Conservation (phyloP, 2,113 vertebrate genomes). For the Pimephales promelas region DNA sequence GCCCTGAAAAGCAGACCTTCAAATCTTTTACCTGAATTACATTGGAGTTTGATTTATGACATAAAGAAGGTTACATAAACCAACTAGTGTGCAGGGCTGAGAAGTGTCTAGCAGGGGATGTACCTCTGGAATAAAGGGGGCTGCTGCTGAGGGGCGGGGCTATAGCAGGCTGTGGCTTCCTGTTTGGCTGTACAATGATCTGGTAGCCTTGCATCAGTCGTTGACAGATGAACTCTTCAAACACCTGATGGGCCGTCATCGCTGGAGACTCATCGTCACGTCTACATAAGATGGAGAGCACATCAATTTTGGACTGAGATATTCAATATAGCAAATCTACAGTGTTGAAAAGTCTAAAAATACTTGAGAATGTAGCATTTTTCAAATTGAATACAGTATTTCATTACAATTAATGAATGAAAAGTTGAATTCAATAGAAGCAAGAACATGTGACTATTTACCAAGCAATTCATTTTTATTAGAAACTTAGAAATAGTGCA, state of each 20-base stretch:
- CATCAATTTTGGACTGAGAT: neutral
- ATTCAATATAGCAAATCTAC: neutral
- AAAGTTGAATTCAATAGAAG: too few relatives aligned
- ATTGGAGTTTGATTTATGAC: neutral
- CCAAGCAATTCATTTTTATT: too few relatives aligned
- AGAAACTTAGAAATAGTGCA: too few relatives aligned
- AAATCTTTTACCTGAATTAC: neutral
- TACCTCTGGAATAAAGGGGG: constrained; percentile 92
- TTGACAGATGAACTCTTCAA: constrained; percentile 98
- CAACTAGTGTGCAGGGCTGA: neutral
- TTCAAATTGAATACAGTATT: neutral
- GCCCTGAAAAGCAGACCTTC: constrained; percentile 71
- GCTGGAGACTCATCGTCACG: constrained; percentile 90
- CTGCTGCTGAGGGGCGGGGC: constrained; percentile 92
- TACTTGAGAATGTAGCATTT: neutral
- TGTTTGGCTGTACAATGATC: constrained; percentile 91
- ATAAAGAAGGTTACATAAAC: neutral
- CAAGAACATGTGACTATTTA: too few relatives aligned
- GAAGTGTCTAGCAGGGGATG: neutral
- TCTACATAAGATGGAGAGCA: constrained; percentile 67
- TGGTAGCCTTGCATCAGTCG: constrained; percentile 98
- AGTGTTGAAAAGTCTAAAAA: neutral
- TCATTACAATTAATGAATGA: too few relatives aligned
- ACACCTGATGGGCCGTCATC: constrained; percentile 93
- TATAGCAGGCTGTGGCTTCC: constrained; percentile 73